Base-by-base conservation (phyloP, 2,888 invertebrate genomes). In the Plemyria rubiginata region DNA sequence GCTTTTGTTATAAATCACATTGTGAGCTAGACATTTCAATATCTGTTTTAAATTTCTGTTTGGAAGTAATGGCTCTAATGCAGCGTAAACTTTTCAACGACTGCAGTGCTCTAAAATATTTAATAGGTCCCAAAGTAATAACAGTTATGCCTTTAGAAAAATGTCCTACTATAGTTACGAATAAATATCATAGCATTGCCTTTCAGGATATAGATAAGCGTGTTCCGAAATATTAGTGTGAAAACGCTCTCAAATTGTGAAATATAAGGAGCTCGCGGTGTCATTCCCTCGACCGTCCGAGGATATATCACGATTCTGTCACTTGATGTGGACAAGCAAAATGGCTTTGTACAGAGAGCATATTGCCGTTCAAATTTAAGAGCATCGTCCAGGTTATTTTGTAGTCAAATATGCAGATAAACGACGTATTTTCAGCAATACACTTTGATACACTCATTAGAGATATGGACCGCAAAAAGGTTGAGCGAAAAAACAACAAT, bases 261-360 rank as follows among this genome's bases (percentile, higher is more conserved):
- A 86, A 88, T 87, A 90, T 86, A 85, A 84, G 72, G 70, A 82
- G 85, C 83, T 86, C 82, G 84, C 72, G 62, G 78, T 83, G 86
- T 85, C 87, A 84, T 81, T 85, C 78, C 80, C 79, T 77, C 78
- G 77, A 54, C 77, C 64, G 61, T 76, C 76, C 74, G 78, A 80
- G 82, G 84, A 87, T 86, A 85, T 88, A 88, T 87, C 81, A 69
- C 67, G 57, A 59, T 63, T 60, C 64, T 62, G 65, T 65, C 69
- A 66, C 57, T 69, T 66, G 65, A 66, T 61, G 64, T 66, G 67
- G 67, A 67, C 69, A 69, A 65, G 66, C 66, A 58, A 67, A 69
- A 69, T 66, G 66, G 71, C 66, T 65, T 67, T 54, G 65, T 58
- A 63, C 65, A 62, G 65, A 68, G 58, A 63, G 57, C 60, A 46